Percentiles rank a stretch among this genome's conserved stretches.
Evolutionary conservation across 2,797 vertebrate species (phyloP).

Genomic region (Hoplostethus mediterraneus): DNA sequence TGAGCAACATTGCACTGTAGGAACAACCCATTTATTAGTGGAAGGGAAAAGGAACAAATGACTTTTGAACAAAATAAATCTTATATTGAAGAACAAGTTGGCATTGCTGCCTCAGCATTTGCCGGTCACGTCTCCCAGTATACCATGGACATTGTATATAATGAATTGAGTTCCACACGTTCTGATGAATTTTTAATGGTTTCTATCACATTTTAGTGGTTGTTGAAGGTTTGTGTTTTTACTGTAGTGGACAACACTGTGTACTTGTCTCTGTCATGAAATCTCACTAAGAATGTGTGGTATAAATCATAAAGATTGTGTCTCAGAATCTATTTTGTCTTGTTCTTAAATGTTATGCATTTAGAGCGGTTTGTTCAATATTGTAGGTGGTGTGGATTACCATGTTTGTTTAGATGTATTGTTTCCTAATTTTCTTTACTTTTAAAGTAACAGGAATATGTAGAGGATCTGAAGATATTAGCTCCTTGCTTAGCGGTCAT

Average conservation of each 20-base stretch:
- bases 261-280: slow-evolving; percentile 77
- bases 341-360: slow-evolving; percentile 67
- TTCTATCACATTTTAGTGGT: slow-evolving; percentile 78
- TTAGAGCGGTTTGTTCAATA: slow-evolving; percentile 64
- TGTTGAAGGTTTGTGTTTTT: slow-evolving; percentile 78
- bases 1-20: slow-evolving; percentile 68
- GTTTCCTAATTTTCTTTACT: slow-evolving; percentile 37
- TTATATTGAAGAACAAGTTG: slow-evolving; percentile 60
- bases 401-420: slow-evolving; percentile 64
- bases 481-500: slow-evolving; percentile 64
- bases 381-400: slow-evolving; percentile 70
- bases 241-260: slow-evolving; percentile 82
- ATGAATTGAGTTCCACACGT: slow-evolving; percentile 64
- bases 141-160: slow-evolving; percentile 76
- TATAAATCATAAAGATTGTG: slow-evolving; percentile 70
- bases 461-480: slow-evolving; percentile 69
- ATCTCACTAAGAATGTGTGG: slow-evolving; percentile 76
- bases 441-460: slow-evolving; percentile 69
- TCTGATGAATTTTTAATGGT: slow-evolving; percentile 65
- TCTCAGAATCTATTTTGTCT: slow-evolving; percentile 65
- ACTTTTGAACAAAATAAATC: slow-evolving; percentile 64
- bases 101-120: slow-evolving; percentile 60
- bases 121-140: slow-evolving; percentile 52
- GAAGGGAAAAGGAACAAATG: slow-evolving; percentile 63
- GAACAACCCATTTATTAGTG: slow-evolving; percentile 58